Evolutionary conservation across 2,888 invertebrate species (phyloP), one percentile per base, ranked within the genome.

Genomic region (Schrankia costaestrigalis): DNA sequence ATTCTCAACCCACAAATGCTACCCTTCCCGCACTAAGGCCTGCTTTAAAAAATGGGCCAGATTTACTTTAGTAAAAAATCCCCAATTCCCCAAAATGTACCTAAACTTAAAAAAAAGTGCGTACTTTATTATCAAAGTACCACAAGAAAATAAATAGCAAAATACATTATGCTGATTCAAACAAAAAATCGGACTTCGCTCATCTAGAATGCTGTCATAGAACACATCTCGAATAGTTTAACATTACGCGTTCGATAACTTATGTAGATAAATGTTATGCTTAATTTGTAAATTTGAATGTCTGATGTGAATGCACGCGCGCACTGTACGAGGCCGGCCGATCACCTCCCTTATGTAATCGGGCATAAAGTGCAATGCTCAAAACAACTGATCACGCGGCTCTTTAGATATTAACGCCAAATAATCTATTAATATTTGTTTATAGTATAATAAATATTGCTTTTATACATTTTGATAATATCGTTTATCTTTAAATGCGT

Each of bases 281-380:
- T n/a, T n/a, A 59, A 56, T 66, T 64, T 63, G 63, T 63, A 50
- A 67, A 70, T 74, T 71, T 69, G 63, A 69, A 71, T 67, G 65
- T 65, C 72, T 65, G 63, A 56, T 64, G 76, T 75, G 73, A 79
- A 77, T 66, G 79, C 70, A 59, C 74, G 69, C 63, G 45, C 52
- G 60, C 65, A 60, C 66, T 62, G 65, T 63, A 54, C 82, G 82
- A 83, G 86, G 85, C 73, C 84, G 84, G 83, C 68, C 84, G 78
- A 75, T 83, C 78, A 85, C 83, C 85, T 77, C 59, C 67, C 74
- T 83, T 84, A 84, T 80, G 69, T 70, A 74, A 73, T 56, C 46
- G 36, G 50, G 61, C 62, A 56, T 63, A 62, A 62, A 62, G 32
- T 63, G 55, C 57, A 73, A 64, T 21, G 51, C 56, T 69, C 59